These are phyloP conservation scores for Leucophenga varia DNA, from an alignment of 1,140 invertebrate species.

Conservation along the genomic window DNA sequence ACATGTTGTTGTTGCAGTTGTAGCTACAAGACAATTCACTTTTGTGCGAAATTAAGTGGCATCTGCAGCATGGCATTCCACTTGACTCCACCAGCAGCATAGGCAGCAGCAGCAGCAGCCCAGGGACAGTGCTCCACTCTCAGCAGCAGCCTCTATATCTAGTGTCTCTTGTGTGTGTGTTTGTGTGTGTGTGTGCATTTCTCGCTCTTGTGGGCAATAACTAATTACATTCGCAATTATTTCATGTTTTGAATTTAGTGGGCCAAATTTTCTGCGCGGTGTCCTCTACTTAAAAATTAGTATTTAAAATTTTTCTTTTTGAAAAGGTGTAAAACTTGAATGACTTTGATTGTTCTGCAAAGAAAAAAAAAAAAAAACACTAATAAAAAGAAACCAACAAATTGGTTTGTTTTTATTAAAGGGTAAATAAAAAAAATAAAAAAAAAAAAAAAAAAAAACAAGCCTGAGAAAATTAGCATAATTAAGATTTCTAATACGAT, in stretches of 20 bases:
- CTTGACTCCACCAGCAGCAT: constrained; percentile 41
- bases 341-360: too few species aligned
- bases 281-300: constrained; percentile 56
- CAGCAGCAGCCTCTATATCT: constrained; percentile 19
- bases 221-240: constrained; percentile 58
- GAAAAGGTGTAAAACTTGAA: not conserved
- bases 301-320: too few species aligned
- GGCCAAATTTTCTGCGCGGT: constrained; percentile 57
- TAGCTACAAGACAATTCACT: constrained; percentile 56
- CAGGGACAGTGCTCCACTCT: constrained; percentile 11
- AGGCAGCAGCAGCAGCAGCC: constrained; percentile 7
- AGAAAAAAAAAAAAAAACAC: too few species aligned
- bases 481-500: too few species aligned
- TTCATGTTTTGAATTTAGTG: constrained; percentile 57
- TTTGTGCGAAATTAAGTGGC: constrained; percentile 56
- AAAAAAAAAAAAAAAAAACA: too few species aligned
- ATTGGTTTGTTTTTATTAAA: too few species aligned
- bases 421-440: too few species aligned
- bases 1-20: constrained; percentile 31
- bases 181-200: constrained; percentile 20
- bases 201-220: constrained; percentile 53
- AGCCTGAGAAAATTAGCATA: too few species aligned
- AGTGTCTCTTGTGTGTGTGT: constrained; percentile 12
- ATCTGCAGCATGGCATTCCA: constrained; percentile 53
- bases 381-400: too few species aligned